Evolutionary conservation across 2,888 invertebrate genomes (phyloP).

Genomic region (Chydorus sphaericus): DNA sequence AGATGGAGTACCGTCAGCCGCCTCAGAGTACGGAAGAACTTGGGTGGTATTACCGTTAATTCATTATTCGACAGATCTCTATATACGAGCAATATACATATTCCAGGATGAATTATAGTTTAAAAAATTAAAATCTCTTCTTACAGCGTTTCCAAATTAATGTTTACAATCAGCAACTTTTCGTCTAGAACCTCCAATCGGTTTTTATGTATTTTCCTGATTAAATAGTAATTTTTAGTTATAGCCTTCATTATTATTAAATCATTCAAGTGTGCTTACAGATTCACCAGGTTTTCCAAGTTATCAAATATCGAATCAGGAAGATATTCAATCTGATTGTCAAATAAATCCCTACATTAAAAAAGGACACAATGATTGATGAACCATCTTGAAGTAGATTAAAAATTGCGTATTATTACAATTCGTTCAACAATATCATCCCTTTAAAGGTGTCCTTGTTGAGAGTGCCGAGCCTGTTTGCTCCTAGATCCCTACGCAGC

Average conservation of each 20-base stretch:
- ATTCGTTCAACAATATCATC: constrained; percentile 40
- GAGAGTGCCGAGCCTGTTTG: constrained; percentile 49
- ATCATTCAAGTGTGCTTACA: constrained; percentile 37
- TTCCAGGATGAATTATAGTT: neutral
- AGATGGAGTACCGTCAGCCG: constrained; percentile 46
- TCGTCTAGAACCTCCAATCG: constrained; percentile 44
- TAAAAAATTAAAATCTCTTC: neutral
- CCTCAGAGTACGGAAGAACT: constrained; percentile 41
- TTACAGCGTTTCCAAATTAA: constrained; percentile 20
- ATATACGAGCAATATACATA: constrained; percentile 1
- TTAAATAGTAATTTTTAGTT: constrained; percentile 6
- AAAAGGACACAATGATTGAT: neutral
- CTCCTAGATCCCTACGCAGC: constrained; percentile 56
- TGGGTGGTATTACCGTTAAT: constrained; percentile 40
- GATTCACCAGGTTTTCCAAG: constrained; percentile 43
- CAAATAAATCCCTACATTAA: constrained; percentile 44
- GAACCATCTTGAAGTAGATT: neutral
- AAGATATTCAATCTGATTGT: constrained; percentile 51
- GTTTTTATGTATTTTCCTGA: constrained; percentile 49
- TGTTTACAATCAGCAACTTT: constrained; percentile 21
- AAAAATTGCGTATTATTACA: constrained; percentile 27
- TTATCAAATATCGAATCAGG: constrained; percentile 48
- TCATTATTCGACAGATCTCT: constrained; percentile 49
- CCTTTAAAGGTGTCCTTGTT: constrained; percentile 53
- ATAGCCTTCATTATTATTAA: neutral